These are phyloP conservation scores for Naja naja DNA, from an alignment of 2,113 vertebrate genomes.

Conservation along the genomic window DNA sequence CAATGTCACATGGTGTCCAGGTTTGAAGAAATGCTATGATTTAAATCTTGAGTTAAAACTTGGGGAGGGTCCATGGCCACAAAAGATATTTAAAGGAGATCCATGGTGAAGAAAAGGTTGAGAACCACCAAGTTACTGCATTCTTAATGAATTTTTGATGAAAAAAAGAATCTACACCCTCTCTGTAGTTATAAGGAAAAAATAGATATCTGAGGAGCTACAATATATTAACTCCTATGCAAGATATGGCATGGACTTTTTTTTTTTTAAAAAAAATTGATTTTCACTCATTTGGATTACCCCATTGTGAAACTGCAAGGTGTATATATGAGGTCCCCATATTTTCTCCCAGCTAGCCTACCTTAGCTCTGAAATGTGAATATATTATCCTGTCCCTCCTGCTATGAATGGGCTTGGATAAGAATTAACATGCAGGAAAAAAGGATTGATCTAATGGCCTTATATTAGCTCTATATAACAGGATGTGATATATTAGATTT, in stretches of 20 bases:
- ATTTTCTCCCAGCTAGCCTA: not conserved
- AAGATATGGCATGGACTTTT: not conserved
- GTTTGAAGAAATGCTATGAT: no score
- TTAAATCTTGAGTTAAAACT: no score
- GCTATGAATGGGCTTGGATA: not conserved
- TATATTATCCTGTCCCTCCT: not conserved
- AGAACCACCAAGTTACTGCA: not conserved
- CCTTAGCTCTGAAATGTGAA: not conserved
- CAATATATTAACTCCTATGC: not conserved
- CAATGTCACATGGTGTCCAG: no score
- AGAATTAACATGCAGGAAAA: not conserved
- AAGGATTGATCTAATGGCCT: not conserved
- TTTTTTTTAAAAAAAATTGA: not conserved
- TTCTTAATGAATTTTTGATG: not conserved
- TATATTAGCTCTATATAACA: not conserved
- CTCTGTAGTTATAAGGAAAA: not conserved
- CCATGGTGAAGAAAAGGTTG: no score
- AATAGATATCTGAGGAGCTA: not conserved
- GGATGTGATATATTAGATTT: not conserved
- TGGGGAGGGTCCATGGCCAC: no score
- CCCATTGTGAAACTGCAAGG: not conserved
- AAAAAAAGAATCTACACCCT: not conserved
- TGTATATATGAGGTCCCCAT: not conserved
- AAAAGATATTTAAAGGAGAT: no score
- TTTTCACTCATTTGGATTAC: not conserved